A percentile compares a stretch with the other conserved stretches of the same genome.
Conservation (phyloP, 1,140 invertebrate genomes). For the Hypsibius dujardini region DNA sequence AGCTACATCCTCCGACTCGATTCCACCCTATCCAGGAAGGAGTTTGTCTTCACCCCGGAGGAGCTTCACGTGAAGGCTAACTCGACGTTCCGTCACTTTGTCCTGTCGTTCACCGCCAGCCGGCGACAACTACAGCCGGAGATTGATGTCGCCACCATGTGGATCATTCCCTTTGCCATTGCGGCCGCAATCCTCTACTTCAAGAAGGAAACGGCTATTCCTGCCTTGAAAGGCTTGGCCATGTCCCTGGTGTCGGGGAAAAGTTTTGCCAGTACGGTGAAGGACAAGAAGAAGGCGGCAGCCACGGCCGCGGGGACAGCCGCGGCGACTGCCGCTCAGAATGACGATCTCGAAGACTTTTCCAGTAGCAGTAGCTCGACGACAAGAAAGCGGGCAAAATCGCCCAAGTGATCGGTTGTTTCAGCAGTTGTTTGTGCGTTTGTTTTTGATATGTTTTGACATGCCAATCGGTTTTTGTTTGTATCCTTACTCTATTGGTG, state of each 20-base stretch:
- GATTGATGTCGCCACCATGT: background rate
- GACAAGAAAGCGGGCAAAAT: too few relatives aligned
- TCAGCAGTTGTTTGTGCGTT: too few relatives aligned
- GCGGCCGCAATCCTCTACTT: background rate
- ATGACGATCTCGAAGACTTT: background rate
- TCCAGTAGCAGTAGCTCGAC: too few relatives aligned
- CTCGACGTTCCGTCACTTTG: conserved; percentile 4
- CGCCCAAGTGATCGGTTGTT: too few relatives aligned
- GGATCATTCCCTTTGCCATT: conserved; percentile 2
- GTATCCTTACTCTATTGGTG: too few relatives aligned
- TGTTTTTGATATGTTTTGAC: too few relatives aligned
- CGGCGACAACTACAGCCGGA: background rate
- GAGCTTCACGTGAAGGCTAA: background rate
- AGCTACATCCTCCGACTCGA: conserved; percentile 54
- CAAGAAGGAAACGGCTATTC: background rate
- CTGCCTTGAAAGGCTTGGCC: background rate
- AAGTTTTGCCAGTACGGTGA: background rate
- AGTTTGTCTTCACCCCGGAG: background rate
- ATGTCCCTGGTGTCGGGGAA: background rate
- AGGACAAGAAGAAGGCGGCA: background rate
- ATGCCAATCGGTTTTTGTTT: too few relatives aligned
- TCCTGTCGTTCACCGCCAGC: background rate
- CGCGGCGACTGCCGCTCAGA: background rate
- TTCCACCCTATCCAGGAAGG: conserved; percentile 40
- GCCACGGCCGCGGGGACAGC: background rate